Conservation (phyloP, 2,888 invertebrate genomes). For the Stenoptilia bipunctidactyla region DNA sequence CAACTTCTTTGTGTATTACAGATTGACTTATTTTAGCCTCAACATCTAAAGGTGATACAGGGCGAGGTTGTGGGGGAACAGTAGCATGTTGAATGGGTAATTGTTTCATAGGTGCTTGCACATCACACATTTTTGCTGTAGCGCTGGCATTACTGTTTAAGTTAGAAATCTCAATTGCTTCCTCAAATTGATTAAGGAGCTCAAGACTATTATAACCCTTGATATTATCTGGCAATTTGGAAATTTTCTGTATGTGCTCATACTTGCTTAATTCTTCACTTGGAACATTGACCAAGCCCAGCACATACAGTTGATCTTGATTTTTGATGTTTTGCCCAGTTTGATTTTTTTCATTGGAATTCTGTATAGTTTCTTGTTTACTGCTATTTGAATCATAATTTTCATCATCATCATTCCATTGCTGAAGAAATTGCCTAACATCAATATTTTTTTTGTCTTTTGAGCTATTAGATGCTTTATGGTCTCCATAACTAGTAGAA, state of each 20-base stretch:
- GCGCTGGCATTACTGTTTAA: constrained; percentile 27
- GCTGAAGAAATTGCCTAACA: constrained; percentile 61
- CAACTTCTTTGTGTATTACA: constrained; percentile 66
- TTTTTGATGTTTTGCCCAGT: constrained; percentile 27
- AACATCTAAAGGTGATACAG: constrained; percentile 59
- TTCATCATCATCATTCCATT: constrained; percentile 68
- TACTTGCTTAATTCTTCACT: constrained; percentile 61
- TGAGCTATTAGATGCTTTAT: constrained; percentile 19
- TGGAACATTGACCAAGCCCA: constrained; percentile 58
- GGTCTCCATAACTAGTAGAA: constrained; percentile 22
- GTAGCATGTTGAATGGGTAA: constrained; percentile 20
- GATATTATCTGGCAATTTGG: constrained; percentile 63
- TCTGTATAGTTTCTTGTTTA: constrained; percentile 25
- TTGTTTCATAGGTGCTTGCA: constrained; percentile 21
- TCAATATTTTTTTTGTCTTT: constrained; percentile 46
- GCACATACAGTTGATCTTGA: constrained; percentile 59
- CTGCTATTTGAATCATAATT: constrained; percentile 34
- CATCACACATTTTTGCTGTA: constrained; percentile 24
- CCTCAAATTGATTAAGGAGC: constrained; percentile 58
- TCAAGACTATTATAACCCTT: constrained; percentile 62
- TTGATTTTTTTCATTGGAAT: constrained; percentile 20
- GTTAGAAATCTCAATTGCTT: constrained; percentile 53
- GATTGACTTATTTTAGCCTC: constrained; percentile 68
- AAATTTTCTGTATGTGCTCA: constrained; percentile 65
- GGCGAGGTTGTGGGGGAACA: constrained; percentile 30